A percentile compares a stretch with the other conserved stretches of the same genome.
Evolutionary conservation across 2,888 invertebrate species (phyloP).

Genomic region (Aphodius granarius): DNA sequence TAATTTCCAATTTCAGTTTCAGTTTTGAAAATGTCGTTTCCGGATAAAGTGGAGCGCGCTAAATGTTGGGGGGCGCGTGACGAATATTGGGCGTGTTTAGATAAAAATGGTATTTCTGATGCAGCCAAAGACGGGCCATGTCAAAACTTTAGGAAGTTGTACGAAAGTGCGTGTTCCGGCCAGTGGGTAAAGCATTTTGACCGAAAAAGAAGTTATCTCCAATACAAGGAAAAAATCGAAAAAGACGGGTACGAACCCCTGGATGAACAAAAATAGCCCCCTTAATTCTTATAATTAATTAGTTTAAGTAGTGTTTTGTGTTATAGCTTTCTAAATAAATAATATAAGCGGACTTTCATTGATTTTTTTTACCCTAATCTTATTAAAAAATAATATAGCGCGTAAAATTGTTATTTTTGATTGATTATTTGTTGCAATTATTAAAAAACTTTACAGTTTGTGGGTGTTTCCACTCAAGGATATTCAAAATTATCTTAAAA

Average conservation of each 20-base stretch:
- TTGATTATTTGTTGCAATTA: neutral
- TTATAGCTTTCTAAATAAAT: conserved; percentile 7
- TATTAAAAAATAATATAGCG: too few relatives aligned
- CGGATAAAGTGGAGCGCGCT: conserved; percentile 75
- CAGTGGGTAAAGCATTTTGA: conserved; percentile 96
- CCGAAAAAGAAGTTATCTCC: conserved; percentile 82
- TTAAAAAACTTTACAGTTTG: too few relatives aligned
- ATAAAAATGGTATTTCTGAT: conserved; percentile 64
- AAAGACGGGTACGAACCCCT: conserved; percentile 84
- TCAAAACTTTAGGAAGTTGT: conserved; percentile 68
- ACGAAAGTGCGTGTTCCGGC: conserved; percentile 75
- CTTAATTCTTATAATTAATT: conserved; percentile 23
- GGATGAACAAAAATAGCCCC: conserved; percentile 53
- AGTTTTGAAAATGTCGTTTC: conserved; percentile 71
- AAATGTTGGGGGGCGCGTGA: conserved; percentile 87
- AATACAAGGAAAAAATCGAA: conserved; percentile 86
- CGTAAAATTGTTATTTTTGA: too few relatives aligned
- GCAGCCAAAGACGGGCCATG: conserved; percentile 62
- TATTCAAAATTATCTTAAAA: neutral
- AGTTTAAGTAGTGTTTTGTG: conserved; percentile 18
- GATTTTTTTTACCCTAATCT: neutral
- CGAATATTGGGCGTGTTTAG: conserved; percentile 87
- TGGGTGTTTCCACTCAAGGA: neutral
- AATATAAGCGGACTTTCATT: neutral
- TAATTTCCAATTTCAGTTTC: conserved; percentile 1